Base-by-base conservation (phyloP, 2,113 vertebrate genomes). In the Lutjanus erythropterus region DNA sequence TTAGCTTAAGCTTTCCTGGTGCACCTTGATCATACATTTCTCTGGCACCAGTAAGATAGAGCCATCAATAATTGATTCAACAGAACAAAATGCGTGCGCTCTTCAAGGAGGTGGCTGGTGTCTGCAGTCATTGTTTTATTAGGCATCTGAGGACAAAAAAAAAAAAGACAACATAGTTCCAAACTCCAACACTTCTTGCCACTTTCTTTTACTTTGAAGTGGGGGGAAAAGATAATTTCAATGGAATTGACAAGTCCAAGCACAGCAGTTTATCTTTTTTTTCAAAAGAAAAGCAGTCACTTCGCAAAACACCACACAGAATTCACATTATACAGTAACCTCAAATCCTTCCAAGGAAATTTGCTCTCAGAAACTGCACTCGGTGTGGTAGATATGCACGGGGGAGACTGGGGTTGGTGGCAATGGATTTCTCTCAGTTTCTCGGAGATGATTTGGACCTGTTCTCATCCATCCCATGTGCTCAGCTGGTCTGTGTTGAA, bases 11-110 rank as follows among this genome's bases (percentile, higher is more conserved):
- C 71, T 64, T 66, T 73, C 50, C 72, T 59, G 61, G n/a, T 19
- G 1, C 74, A 86, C 68, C 82, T 80, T 89, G 78, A 90, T 90
- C 82, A 82, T 25, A n/a, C 65, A 37, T 31, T 79, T 85, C 67
- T 72, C 41, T 42, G 3, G 71, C 65, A 46, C 41, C 67, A 70
- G 67, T 59, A 55, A 72, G 56, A 80, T 46, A 19, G 31, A 71
- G 76, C 62, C 23, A 79, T 91, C 68, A 85, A 90, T 92, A 86
- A 88, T 88, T 86, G 58, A 91, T 90, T 69, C 37, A 5, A 14
- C 72, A 52, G 61, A 72, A 83, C 35, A 80, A 69, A 83, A 71
- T 42, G 59, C 66, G 52, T 62, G 69, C 14, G 39, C 52, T 76
- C 47, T 79, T 84, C n/a, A 78, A 78, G 73, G 49, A n/a, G 37